Percentiles rank a stretch among this genome's conserved stretches.
Evolutionary conservation across 1,140 invertebrate species (phyloP).

Genomic region (Bursaphelenchus mucronatus): DNA sequence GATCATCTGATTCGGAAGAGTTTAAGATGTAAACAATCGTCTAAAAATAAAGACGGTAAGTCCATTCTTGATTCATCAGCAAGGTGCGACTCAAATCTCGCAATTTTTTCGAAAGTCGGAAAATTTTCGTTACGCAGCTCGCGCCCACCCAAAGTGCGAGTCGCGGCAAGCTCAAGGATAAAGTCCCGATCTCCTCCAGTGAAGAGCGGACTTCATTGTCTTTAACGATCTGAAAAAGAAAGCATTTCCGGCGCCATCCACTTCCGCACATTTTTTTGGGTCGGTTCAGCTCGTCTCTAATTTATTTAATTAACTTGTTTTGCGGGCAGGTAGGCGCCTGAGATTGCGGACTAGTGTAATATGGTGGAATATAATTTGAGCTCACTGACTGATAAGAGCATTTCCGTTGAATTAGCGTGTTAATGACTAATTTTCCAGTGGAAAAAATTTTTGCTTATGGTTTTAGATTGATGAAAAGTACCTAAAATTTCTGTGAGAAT

Average conservation of each 20-base stretch:
- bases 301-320: conserved; percentile 3
- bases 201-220: background rate
- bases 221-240: background rate
- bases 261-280: background rate
- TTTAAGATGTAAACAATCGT: too few species aligned
- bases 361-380: background rate
- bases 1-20: background rate
- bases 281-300: background rate
- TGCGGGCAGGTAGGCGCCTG: background rate
- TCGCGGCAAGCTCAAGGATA: too few species aligned
- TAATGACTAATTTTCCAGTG: background rate
- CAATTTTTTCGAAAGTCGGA: too few species aligned
- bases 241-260: background rate
- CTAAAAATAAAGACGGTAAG: too few species aligned
- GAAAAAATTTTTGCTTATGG: background rate
- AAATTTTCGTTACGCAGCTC: too few species aligned
- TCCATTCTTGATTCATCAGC: too few species aligned
- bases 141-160: too few species aligned
- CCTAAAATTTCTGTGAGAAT: too few species aligned
- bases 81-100: too few species aligned
- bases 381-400: background rate
- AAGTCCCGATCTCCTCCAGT: background rate
- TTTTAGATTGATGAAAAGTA: background rate
- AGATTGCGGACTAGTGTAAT: background rate
- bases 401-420: background rate